Base-by-base conservation (phyloP, 2,888 invertebrate genomes). In the Andrena dorsata region DNA sequence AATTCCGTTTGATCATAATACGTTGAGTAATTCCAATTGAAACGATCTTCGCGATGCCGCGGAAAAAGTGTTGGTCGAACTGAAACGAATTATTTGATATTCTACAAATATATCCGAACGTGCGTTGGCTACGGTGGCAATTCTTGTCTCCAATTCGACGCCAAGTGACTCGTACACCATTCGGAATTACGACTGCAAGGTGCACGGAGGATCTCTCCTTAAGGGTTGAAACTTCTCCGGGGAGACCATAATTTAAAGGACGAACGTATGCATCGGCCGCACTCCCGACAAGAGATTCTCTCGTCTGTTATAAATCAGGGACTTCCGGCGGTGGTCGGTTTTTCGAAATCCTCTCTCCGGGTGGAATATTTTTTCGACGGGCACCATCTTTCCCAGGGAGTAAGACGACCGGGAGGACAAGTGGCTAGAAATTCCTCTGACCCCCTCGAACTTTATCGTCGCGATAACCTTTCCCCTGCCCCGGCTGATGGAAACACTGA, bases 391-490 rank as follows among this genome's bases (percentile, higher is more conserved):
- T 28, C 26, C 32, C 8, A 13, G 23, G 35, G n/a, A 30, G 63
- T 32, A 47, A 76, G 63, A 77, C 75, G 75, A 64, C 51, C 41
- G 16, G 16, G 30, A 56, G 78, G 72, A 79, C 83, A 77, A 77
- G 75, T 53, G 77, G 80, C 69, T 20, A 41, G 65, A 53, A 75
- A 72, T 77, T 69, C 73, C 53, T 26, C 63, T 69, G 73, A 73
- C 77, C 79, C 64, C 60, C 47, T 53, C 61, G 78, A 79, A 79
- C 74, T 84, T 85, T 85, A 84, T 85, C 85, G 76, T 71, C 73
- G 73, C 83, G 81, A 83, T 81, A 83, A 85, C 78, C 80, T 81
- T 76, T 65, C 56, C 58, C 63, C 70, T 23, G 49, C 47, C 53
- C 41, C 63, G 28, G 13, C 58, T 51, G 74, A 80, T 78, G 80